phyloP scores from a whole-genome alignment of 1,140 invertebrate species.

The Acyrthosiphon pisum region DNA sequence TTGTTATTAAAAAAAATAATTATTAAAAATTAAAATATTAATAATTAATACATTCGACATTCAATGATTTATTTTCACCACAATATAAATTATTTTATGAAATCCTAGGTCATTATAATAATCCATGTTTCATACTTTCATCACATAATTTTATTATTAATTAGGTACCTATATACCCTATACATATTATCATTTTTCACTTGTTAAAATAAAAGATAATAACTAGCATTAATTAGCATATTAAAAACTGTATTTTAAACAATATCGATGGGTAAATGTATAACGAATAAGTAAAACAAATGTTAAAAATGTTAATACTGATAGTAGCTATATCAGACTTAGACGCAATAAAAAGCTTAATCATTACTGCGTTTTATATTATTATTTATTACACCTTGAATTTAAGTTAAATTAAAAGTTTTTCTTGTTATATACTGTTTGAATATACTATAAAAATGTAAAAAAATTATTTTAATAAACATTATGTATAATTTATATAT shows the following conservation, averaged over 20 bases:
- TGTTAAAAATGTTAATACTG: background rate
- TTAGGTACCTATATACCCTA: background rate
- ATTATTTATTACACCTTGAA: background rate
- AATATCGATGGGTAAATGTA: background rate
- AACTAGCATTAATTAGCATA: background rate
- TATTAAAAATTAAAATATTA: background rate
- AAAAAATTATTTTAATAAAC: too few relatives aligned
- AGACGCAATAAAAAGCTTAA: background rate
- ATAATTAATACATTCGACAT: background rate
- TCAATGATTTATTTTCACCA: background rate
- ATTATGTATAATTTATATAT: too few relatives aligned
- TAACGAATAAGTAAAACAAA: background rate
- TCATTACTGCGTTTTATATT: background rate
- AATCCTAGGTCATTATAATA: background rate
- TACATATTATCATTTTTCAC: background rate
- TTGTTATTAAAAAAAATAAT: background rate
- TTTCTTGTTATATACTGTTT: background rate
- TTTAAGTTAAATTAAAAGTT: background rate
- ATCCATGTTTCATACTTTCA: background rate
- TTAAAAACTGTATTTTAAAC: background rate
- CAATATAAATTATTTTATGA: background rate
- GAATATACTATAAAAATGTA: background rate
- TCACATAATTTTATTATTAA: background rate
- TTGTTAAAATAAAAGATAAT: background rate
- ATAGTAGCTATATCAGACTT: background rate